Conservation (phyloP, 2,797 vertebrate genomes). For the Enteromius paludinosus region DNA sequence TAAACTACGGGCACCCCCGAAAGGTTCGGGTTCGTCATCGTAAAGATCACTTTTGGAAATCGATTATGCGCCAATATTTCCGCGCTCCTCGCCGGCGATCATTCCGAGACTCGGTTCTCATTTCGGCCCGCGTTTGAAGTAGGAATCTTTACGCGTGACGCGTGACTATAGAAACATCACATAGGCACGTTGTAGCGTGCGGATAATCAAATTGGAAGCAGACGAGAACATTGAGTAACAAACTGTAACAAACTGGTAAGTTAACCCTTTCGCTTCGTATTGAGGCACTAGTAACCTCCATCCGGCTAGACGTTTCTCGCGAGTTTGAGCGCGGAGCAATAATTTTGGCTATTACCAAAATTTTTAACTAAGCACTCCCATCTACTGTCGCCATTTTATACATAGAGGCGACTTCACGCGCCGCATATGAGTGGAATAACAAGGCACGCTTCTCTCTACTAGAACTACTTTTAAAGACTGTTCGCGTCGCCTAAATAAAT, state of each 20-base stretch:
- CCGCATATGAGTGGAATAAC: conserved; percentile 74
- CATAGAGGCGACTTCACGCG: conserved; percentile 81
- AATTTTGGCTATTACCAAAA: conserved; percentile 60
- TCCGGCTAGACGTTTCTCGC: conserved; percentile 42
- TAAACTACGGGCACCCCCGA: conserved; percentile 19
- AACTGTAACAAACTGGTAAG: conserved; percentile 78
- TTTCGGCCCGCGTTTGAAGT: background rate
- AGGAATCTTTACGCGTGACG: conserved; percentile 18
- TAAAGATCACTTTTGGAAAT: conserved; percentile 19
- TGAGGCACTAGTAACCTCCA: conserved; percentile 61
- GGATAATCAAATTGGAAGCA: conserved; percentile 65
- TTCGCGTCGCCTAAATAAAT: conserved; percentile 63
- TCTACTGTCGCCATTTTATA: conserved; percentile 88
- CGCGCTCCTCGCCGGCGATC: conserved; percentile 9
- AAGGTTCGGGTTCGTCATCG: conserved; percentile 28
- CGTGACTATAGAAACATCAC: conserved; percentile 25
- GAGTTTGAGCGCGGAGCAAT: conserved; percentile 41
- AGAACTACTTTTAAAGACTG: conserved; percentile 59
- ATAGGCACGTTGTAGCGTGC: conserved; percentile 75
- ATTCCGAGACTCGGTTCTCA: conserved; percentile 1
- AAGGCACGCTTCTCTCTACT: conserved; percentile 57
- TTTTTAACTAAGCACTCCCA: conserved; percentile 71
- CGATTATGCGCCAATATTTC: conserved; percentile 24
- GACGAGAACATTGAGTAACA: conserved; percentile 63
- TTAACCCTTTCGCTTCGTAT: conserved; percentile 77